A percentile compares a stretch with the other conserved stretches of the same genome.
phyloP scores from a whole-genome alignment of 2,888 invertebrate genomes.

The Gibbula magus region DNA sequence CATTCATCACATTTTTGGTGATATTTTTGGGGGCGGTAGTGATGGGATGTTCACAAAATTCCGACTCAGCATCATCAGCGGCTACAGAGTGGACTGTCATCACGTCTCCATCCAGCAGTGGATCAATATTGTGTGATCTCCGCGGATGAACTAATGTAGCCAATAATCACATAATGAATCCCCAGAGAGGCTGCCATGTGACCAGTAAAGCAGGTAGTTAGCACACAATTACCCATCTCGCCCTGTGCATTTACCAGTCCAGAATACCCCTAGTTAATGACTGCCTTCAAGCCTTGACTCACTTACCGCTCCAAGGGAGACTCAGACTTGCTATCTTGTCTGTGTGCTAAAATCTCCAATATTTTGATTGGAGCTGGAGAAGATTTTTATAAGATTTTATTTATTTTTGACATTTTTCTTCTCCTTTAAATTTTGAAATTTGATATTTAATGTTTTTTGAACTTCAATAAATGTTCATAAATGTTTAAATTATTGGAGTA shows the following conservation, averaged over 20 bases:
- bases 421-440: no score
- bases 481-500: no score
- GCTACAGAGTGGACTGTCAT: slow-evolving; percentile 2
- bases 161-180: slow-evolving; percentile 30
- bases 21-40: not conserved
- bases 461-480: no score
- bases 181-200: slow-evolving; percentile 15
- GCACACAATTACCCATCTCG: slow-evolving; percentile 20
- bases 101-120: not conserved
- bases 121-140: slow-evolving; percentile 28
- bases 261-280: slow-evolving; percentile 12
- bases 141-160: slow-evolving; percentile 30
- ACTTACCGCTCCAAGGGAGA: not conserved
- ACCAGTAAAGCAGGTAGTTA: slow-evolving; percentile 13
- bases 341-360: no score
- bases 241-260: slow-evolving; percentile 13
- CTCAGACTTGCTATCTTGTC: no score
- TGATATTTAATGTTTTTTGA: no score
- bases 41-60: not conserved
- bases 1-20: no score
- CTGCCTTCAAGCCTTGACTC: not conserved
- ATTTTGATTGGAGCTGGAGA: no score
- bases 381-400: no score
- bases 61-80: not conserved
- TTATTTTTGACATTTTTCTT: no score